Conservation (phyloP, 2,888 invertebrate genomes). For the Petrophora chlorosata region DNA sequence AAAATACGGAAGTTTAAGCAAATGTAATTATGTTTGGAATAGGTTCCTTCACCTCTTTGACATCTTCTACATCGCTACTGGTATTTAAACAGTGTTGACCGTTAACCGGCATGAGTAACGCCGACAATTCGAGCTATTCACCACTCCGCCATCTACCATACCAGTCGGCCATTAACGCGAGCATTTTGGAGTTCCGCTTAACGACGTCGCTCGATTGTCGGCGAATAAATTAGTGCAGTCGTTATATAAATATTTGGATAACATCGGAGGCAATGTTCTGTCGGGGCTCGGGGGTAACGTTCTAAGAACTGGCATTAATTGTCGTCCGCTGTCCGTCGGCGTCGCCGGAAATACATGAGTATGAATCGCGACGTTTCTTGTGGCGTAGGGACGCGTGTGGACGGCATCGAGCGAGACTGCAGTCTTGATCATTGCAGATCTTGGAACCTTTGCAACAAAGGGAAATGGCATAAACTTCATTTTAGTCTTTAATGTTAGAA, state of each 20-base stretch:
- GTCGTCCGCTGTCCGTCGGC: conserved; percentile 9
- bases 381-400: conserved; percentile 14
- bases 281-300: conserved; percentile 26
- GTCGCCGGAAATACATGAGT: conserved; percentile 41
- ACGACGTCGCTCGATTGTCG: conserved; percentile 27
- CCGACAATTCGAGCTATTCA: conserved; percentile 24
- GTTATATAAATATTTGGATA: conserved; percentile 28
- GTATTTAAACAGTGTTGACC: background rate
- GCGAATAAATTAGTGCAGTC: conserved; percentile 39
- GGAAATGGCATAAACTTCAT: too few relatives aligned
- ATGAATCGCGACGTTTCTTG: conserved; percentile 30
- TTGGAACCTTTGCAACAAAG: too few relatives aligned
- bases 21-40: too few relatives aligned
- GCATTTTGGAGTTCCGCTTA: conserved; percentile 21
- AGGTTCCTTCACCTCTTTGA: background rate
- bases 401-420: background rate
- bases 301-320: conserved; percentile 44
- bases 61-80: background rate
- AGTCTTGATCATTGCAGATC: background rate
- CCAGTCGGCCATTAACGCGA: conserved; percentile 11
- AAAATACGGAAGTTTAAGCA: too few relatives aligned
- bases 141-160: conserved; percentile 1
- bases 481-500: too few relatives aligned
- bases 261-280: conserved; percentile 16
- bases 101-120: conserved; percentile 9